Conservation (phyloP, 2,797 vertebrate genomes). For the Okamejei kenojei region DNA sequence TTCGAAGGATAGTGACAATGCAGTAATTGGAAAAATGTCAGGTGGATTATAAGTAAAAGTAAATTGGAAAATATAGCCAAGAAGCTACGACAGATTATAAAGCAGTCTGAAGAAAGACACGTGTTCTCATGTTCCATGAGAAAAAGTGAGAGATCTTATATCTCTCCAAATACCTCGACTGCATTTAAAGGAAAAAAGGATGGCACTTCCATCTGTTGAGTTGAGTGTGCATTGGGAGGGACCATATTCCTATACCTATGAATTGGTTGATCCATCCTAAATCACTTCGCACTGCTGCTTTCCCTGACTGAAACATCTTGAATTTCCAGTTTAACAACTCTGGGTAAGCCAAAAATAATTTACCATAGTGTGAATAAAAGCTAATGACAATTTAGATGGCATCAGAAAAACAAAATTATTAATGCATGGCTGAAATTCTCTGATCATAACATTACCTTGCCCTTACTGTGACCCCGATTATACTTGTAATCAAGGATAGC, state of each 20-base stretch:
- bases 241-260: neutral
- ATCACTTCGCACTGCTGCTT: neutral
- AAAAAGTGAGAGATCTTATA: neutral
- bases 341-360: neutral
- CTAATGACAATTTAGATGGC: neutral
- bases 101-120: neutral
- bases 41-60: slow-evolving; percentile 1
- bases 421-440: neutral
- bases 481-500: neutral
- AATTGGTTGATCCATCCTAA: neutral
- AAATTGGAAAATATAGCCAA: neutral
- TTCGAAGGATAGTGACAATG: neutral
- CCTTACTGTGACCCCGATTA: neutral
- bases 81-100: neutral
- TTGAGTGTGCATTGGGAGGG: neutral
- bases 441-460: neutral
- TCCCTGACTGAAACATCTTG: neutral
- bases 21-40: neutral
- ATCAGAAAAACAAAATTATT: neutral
- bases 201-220: too few species aligned
- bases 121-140: too few species aligned
- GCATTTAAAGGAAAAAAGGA: neutral
- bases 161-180: neutral
- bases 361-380: neutral
- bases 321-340: neutral